Percentiles rank a stretch among this genome's conserved stretches.
These are phyloP conservation scores for Oryzias celebensis DNA, from an alignment of 2,113 vertebrate genomes.

Conservation along the genomic window DNA sequence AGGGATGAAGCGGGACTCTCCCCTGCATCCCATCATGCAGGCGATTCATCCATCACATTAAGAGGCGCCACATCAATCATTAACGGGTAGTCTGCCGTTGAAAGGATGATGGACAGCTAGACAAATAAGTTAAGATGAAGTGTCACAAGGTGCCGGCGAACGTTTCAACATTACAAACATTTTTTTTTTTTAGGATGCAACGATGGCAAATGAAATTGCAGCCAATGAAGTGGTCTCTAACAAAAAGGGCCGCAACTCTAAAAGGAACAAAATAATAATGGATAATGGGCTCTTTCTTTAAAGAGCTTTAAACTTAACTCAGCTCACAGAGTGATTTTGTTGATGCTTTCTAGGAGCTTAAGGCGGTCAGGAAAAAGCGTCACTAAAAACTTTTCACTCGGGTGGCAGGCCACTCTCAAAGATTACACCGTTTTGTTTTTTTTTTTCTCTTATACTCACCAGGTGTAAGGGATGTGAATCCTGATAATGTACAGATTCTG, in stretches of 20 bases:
- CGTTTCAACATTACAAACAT: conserved; percentile 43
- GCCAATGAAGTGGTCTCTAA: conserved; percentile 29
- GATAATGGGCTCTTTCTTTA: conserved; percentile 29
- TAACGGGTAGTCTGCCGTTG: conserved; percentile 68
- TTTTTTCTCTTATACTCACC: conserved; percentile 2
- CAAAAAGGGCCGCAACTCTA: conserved; percentile 29
- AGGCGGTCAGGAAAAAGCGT: conserved; percentile 12
- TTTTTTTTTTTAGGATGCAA: conserved; percentile 35
- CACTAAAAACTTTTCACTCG: conserved; percentile 47
- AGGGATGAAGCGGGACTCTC: conserved; percentile 46
- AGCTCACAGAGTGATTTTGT: conserved; percentile 24
- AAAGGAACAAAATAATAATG: conserved; percentile 41
- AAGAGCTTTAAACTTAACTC: conserved; percentile 34
- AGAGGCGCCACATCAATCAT: conserved; percentile 75
- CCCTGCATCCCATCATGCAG: conserved; percentile 52
- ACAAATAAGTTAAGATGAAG: conserved; percentile 73
- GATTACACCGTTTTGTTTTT: conserved; percentile 22
- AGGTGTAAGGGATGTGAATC: conserved; percentile 27
- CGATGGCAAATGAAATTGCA: conserved; percentile 37
- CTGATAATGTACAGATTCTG: conserved; percentile 37
- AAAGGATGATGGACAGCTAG: conserved; percentile 71
- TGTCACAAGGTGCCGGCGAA: conserved; percentile 62
- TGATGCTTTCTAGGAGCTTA: conserved; percentile 27
- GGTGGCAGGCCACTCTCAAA: conserved; percentile 38
- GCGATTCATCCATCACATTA: conserved; percentile 73